Base-by-base conservation (phyloP, 1,140 invertebrate species). In the Euwallacea fornicatus region DNA sequence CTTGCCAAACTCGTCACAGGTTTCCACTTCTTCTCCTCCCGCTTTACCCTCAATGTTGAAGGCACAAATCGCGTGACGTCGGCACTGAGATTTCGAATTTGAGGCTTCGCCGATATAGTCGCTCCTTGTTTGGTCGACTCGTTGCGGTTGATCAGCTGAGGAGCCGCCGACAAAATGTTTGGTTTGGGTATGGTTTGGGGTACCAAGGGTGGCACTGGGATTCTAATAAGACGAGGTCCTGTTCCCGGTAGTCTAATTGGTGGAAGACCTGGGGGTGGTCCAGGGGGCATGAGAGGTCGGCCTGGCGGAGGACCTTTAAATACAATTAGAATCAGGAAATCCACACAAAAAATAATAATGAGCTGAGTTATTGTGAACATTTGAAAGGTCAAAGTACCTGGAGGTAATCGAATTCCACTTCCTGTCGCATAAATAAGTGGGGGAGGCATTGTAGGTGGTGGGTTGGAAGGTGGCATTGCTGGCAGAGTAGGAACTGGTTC, bases 51-150 rank as follows among this genome's bases (percentile, higher is more conserved):
- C 10, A 98, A 84, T 3, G 95, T 91, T 0, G 94, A 96, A 2
- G 97, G 97, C 46, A 97, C 91, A 82, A 99, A 98, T 74, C 95
- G 84, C 0, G 96, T 98, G 0, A 98, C 93, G 83, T 98, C 97
- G 0, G 95, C 95, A 71, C 93, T 95, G 7, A 97, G 84, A 85
- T 97, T 98, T 77, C 93, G 41, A 66, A 98, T 97, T 84, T 98
- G 95, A 1, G 96, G 96, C 82, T 97, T 97, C 0, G 96, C 96
- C 77, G 93, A 93, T 73, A 98, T 98, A 0, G 94, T 93, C 16
- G 90, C 86, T 70, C 88, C 88, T 80, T 86, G 85, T 79, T 90
- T 75, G 21, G 54, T 72, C 0, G 73, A 68, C 53, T 77, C 76
- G 0, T 67, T 66, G 11, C 75, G 83, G 68, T 87, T 88, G 76